These are phyloP conservation scores for Microplitis deprimator DNA, from an alignment of 2,888 invertebrate genomes.

Conservation along the genomic window DNA sequence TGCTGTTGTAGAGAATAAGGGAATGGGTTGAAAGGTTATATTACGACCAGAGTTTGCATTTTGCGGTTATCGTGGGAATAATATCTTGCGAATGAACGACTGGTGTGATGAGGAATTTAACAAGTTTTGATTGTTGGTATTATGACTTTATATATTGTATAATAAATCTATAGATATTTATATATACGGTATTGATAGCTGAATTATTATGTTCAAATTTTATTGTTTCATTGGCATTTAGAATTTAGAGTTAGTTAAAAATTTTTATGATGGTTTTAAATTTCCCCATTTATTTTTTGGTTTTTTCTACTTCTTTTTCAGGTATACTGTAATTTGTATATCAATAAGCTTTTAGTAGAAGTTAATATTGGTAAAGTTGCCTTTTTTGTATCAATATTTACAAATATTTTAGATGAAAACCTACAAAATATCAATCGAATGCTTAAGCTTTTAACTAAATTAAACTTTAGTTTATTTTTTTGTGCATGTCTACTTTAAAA, in stretches of 20 bases:
- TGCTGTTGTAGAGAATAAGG: background rate
- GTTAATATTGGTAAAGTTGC: background rate
- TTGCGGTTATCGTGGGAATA: constrained; percentile 37
- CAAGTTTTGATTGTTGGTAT: constrained; percentile 25
- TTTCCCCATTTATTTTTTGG: background rate
- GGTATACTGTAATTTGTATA: background rate
- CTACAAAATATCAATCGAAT: background rate
- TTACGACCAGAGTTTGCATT: constrained; percentile 31
- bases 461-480: background rate
- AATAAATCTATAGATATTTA: background rate
- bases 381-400: background rate
- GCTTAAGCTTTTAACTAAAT: background rate
- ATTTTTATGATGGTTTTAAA: background rate
- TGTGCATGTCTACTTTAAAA: background rate
- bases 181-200: background rate
- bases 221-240: too few species aligned
- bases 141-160: constrained; percentile 1
- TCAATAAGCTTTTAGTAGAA: background rate
- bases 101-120: constrained; percentile 12
- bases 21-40: constrained; percentile 14
- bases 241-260: too few species aligned
- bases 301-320: background rate
- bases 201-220: too few species aligned
- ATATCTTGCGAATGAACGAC: constrained; percentile 33
- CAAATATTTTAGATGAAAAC: background rate